These are phyloP conservation scores for Tetrax tetrax DNA, from an alignment of 2,113 vertebrate species.

Conservation along the genomic window DNA sequence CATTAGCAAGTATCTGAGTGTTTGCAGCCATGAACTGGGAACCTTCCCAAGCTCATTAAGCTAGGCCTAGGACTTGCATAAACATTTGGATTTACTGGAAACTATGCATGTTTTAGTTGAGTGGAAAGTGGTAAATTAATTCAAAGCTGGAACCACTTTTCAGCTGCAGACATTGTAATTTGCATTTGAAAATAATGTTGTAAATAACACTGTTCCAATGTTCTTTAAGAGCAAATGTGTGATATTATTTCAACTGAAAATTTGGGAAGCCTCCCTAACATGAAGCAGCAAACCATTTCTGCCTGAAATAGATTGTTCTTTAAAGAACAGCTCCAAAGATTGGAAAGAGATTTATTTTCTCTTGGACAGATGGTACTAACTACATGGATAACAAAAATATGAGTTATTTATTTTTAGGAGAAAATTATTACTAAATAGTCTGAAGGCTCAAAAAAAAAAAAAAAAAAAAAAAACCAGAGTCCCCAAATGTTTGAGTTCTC, in stretches of 20 bases:
- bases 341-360: conserved; percentile 25
- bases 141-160: conserved; percentile 21
- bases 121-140: conserved; percentile 16
- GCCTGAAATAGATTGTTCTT: conserved; percentile 24
- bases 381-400: neutral
- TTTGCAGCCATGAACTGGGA: neutral
- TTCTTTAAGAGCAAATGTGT: neutral
- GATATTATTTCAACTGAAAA: conserved; percentile 8
- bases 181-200: conserved; percentile 3
- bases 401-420: neutral
- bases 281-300: conserved; percentile 36
- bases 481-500: neutral
- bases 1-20: neutral
- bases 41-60: conserved; percentile 5
- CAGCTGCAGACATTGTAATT: conserved; percentile 7
- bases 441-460: neutral
- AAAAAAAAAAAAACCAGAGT: neutral
- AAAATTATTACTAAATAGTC: neutral
- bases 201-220: neutral
- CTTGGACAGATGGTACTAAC: conserved; percentile 12
- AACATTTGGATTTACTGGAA: conserved; percentile 31
- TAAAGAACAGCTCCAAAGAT: neutral
- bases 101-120: neutral
- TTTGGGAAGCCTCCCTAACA: conserved; percentile 17
- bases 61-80: neutral